A percentile compares a stretch with the other conserved stretches of the same genome.
Conservation (phyloP, 2,797 vertebrate genomes). For the Sebastiscus tertius region DNA sequence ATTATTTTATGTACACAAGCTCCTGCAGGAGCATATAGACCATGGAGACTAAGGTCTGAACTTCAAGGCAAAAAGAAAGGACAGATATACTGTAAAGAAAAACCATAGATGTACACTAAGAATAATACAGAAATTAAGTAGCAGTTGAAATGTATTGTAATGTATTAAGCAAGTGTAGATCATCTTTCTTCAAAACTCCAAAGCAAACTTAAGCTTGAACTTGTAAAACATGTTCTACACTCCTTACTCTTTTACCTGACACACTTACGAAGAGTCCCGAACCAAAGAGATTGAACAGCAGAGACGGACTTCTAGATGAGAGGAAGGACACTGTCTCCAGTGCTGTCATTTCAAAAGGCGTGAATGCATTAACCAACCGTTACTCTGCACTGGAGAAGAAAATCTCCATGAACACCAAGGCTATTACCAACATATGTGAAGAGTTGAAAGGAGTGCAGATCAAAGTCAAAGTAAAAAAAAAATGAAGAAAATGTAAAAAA, state of each 20-base stretch:
- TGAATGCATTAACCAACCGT: conserved; percentile 67
- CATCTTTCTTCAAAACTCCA: conserved; percentile 5
- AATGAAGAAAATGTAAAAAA: conserved; percentile 20
- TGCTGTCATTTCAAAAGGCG: conserved; percentile 62
- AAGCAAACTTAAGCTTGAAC: conserved; percentile 36
- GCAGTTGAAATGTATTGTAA: background rate
- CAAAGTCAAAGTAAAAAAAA: conserved; percentile 55
- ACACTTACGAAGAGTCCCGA: conserved; percentile 29
- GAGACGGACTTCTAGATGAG: conserved; percentile 39
- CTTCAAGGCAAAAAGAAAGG: background rate
- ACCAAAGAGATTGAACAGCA: conserved; percentile 35
- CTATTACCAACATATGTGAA: conserved; percentile 69
- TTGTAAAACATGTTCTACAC: conserved; percentile 21
- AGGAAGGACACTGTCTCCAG: conserved; percentile 52
- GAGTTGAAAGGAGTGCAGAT: conserved; percentile 71
- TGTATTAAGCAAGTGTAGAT: background rate
- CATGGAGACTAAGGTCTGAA: background rate
- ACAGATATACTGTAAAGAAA: background rate
- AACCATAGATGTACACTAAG: background rate
- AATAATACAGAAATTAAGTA: background rate
- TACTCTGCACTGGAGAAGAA: conserved; percentile 52
- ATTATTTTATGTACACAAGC: background rate
- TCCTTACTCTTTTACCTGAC: conserved; percentile 30
- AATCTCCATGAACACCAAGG: conserved; percentile 72
- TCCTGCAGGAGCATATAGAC: background rate